Evolutionary conservation across 2,797 vertebrate genomes (phyloP).

Genomic region (Lithobates pipiens): DNA sequence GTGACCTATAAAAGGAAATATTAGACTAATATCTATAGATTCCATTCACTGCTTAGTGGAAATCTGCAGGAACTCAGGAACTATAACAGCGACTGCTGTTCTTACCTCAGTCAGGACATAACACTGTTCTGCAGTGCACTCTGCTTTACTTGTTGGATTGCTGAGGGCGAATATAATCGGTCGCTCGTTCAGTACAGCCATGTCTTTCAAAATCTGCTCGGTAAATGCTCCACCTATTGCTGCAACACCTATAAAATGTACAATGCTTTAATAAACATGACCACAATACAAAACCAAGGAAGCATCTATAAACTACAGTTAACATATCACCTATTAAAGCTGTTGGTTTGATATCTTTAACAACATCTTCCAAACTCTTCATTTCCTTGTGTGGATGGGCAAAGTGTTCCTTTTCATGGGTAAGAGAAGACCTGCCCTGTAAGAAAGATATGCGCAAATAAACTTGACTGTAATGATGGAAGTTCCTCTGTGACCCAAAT

Average conservation of each 20-base stretch:
- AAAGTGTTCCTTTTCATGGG: constrained; percentile 89
- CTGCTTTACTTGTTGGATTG: constrained; percentile 98
- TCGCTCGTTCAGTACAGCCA: constrained; percentile 89
- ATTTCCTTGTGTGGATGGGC: constrained; percentile 90
- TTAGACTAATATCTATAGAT: not conserved
- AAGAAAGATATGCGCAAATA: not conserved
- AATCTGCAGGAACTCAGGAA: not conserved
- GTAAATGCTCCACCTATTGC: constrained; percentile 92
- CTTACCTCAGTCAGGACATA: constrained; percentile 90
- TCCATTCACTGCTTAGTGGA: too few species aligned
- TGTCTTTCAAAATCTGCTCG: constrained; percentile 87
- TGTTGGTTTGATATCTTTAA: constrained; percentile 88
- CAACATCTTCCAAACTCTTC: constrained; percentile 86
- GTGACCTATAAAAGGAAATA: not conserved
- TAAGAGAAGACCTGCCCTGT: constrained; percentile 88
- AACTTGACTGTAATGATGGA: too few species aligned
- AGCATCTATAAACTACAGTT: not conserved
- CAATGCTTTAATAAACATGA: constrained; percentile 21
- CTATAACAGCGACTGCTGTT: not conserved
- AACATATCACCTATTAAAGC: constrained; percentile 87
- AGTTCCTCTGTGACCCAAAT: too few species aligned
- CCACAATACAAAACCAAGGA: not conserved
- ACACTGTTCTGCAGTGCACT: constrained; percentile 96
- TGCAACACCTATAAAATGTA: constrained; percentile 84
- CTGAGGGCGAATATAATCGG: constrained; percentile 97